A percentile compares a stretch with the other conserved stretches of the same genome.
phyloP scores from a whole-genome alignment of 2,113 vertebrate genomes.

The Pelmatolapia mariae region DNA sequence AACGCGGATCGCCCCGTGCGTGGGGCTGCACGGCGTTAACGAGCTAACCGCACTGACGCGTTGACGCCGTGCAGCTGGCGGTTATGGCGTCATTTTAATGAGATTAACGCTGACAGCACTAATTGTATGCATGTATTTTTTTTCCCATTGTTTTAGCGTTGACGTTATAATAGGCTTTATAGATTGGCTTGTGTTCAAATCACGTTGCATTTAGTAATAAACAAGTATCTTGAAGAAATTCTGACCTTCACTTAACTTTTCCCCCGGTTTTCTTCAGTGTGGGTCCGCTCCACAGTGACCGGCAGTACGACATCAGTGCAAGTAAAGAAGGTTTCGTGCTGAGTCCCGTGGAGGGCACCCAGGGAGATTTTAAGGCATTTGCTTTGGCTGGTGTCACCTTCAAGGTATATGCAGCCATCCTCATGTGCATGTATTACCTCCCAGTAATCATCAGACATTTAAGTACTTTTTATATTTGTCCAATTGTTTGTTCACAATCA shows the following conservation, averaged over 20 bases:
- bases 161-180: fast-evolving
- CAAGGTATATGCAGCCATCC: constrained; percentile 75
- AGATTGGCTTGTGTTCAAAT: not conserved
- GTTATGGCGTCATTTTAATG: no score
- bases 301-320: constrained; percentile 85
- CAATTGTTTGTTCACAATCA: not conserved
- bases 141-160: not conserved
- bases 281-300: constrained; percentile 91
- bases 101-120: no score
- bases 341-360: constrained; percentile 83
- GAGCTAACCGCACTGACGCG: no score
- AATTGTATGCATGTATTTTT: not conserved
- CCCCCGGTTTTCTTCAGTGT: constrained; percentile 68
- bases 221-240: not conserved
- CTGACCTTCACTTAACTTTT: not conserved
- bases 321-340: constrained; percentile 93
- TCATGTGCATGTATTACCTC: not conserved
- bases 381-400: constrained; percentile 94
- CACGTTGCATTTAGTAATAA: not conserved
- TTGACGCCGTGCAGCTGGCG: no score
- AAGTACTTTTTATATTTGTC: not conserved
- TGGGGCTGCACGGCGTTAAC: no score
- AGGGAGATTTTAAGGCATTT: constrained; percentile 94
- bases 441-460: not conserved
- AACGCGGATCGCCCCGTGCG: no score